A percentile compares a stretch with the other conserved stretches of the same genome.
phyloP scores from a whole-genome alignment of 2,888 invertebrate species.

The Phyllotreta cruciferae region DNA sequence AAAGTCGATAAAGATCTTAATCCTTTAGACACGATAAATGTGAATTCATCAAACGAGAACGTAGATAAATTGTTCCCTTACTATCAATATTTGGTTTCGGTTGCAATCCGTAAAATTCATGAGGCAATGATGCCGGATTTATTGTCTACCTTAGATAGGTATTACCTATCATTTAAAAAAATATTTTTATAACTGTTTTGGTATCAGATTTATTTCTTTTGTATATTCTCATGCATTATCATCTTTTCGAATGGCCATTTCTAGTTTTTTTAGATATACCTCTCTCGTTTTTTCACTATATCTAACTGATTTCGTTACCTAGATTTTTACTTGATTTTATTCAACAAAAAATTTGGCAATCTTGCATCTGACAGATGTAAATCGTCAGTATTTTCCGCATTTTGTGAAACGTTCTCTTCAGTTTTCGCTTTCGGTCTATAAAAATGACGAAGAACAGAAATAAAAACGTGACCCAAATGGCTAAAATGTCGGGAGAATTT shows the following conservation, averaged over 20 bases:
- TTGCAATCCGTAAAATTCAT: not conserved
- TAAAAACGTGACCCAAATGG: slow-evolving; percentile 14
- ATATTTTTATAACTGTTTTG: too few relatives aligned
- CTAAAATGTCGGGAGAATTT: slow-evolving; percentile 6
- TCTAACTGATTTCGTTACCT: too few relatives aligned
- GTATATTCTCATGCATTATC: too few relatives aligned
- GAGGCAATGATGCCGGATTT: not conserved
- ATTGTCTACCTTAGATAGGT: not conserved
- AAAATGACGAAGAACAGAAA: slow-evolving; percentile 11
- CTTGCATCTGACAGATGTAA: not conserved
- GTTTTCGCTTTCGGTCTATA: not conserved
- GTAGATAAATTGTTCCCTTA: slow-evolving; percentile 2
- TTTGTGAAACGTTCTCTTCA: slow-evolving; percentile 2
- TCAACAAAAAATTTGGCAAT: not conserved
- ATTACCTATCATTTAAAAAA: too few relatives aligned
- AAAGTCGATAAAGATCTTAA: slow-evolving; percentile 6
- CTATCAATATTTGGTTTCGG: slow-evolving; percentile 1
- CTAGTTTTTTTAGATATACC: too few relatives aligned
- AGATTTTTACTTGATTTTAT: too few relatives aligned
- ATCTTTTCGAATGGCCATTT: too few relatives aligned
- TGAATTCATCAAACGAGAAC: slow-evolving; percentile 4
- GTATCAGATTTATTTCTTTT: too few relatives aligned
- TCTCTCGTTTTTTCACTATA: too few relatives aligned
- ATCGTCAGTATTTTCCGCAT: not conserved
- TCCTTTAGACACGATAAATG: slow-evolving; percentile 11